Evolutionary conservation across 2,888 invertebrate species (phyloP), one percentile per base, ranked within the genome.

Genomic region (Drosophila testacea): DNA sequence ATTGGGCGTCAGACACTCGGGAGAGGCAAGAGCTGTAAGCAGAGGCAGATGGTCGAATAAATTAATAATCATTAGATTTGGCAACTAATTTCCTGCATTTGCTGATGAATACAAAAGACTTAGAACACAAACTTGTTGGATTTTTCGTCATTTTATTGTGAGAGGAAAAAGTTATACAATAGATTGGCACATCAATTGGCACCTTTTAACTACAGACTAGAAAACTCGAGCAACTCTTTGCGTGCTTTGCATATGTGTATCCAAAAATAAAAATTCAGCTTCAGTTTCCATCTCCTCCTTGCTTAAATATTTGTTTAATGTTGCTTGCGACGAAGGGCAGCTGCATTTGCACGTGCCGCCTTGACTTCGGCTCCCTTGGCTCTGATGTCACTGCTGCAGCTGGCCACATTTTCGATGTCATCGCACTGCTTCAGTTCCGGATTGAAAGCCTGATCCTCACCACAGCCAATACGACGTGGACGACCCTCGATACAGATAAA

Each of bases 371-470:
- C 75, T 1, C 86, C 90, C 68, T 82, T 84, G 60, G 89, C 82
- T 2, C 73, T 75, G 4, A 89, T 75, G 7, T 86, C 90, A 9
- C 67, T 61, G 65, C 94, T 95, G 91, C 97, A 97, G 72, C 94
- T 95, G 4, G 95, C 94, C 10, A 97, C 96, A 91, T 96, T 96
- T 79, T 96, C 96, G 54, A 95, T 94, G 4, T 95, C 95, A 56
- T 97, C 96, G 87, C 97, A 98, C 34, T 94, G 93, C 54, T 94
- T 94, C 1, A 94, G 94, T 46, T 95, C 92, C 11, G 96, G 95
- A 89, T 97, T 97, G 92, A 96, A 98, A 3, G 96, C 97, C 27
- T 94, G 94, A 73, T 95, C 96, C 65, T 95, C 95, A 0, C 96
- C 96, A 86, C 98, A 98, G 69, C 94, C 94, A 73, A 96, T 94